phyloP scores from a whole-genome alignment of 2,888 invertebrate species.

The Epirrhoe alternata region DNA sequence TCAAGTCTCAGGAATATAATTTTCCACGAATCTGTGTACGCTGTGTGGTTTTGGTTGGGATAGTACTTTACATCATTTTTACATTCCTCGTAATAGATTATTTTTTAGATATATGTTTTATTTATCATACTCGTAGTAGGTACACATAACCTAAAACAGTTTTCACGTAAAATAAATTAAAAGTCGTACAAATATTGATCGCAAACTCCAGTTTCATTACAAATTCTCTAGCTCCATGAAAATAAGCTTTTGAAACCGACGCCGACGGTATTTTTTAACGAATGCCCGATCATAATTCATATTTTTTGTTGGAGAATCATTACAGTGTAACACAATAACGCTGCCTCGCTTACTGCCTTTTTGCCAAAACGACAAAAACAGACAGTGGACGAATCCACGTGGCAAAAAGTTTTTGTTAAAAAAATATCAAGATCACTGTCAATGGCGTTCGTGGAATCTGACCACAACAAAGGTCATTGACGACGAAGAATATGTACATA shows the following conservation, averaged over 20 bases:
- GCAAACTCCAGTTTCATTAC: slow-evolving; percentile 53
- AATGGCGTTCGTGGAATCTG: slow-evolving; percentile 64
- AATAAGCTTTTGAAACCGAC: slow-evolving; percentile 54
- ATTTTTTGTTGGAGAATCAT: slow-evolving; percentile 56
- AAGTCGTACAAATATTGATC: slow-evolving; percentile 52
- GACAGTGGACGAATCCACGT: slow-evolving; percentile 56
- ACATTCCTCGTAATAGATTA: no score
- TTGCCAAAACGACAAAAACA: slow-evolving; percentile 54
- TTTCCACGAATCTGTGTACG: neutral
- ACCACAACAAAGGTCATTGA: slow-evolving; percentile 55
- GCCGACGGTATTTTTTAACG: slow-evolving; percentile 49
- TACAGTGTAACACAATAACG: slow-evolving; percentile 59
- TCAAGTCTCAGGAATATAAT: neutral
- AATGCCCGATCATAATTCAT: slow-evolving; percentile 55
- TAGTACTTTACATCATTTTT: neutral
- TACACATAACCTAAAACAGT: no score
- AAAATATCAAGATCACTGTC: slow-evolving; percentile 79
- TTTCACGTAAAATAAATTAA: slow-evolving; percentile 53
- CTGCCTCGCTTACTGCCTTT: slow-evolving; percentile 59
- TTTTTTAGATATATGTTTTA: no score
- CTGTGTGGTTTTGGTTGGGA: no score
- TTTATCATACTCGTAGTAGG: no score
- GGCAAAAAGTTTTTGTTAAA: slow-evolving; percentile 57
- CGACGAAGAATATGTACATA: slow-evolving; percentile 3
- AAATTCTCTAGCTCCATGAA: slow-evolving; percentile 51